Conservation (phyloP, 2,113 vertebrate genomes). For the Podarcis muralis region DNA sequence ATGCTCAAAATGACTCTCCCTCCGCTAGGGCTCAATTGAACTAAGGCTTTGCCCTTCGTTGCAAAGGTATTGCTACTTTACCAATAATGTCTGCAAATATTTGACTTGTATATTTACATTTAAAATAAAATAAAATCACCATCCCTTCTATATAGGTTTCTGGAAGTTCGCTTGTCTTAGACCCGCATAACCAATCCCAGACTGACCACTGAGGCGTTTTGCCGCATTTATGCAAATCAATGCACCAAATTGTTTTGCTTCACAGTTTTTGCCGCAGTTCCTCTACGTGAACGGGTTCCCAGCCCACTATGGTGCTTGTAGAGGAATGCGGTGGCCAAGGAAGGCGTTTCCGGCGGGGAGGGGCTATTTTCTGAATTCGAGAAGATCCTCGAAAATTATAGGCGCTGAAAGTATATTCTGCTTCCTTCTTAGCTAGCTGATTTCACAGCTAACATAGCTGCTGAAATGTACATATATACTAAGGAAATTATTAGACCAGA, state of each 20-base stretch:
- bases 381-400: neutral
- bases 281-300: conserved; percentile 27
- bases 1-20: neutral
- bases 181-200: too few species aligned
- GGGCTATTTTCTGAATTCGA: neutral
- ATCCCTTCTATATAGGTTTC: accelerated
- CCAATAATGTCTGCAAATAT: neutral
- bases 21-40: too few species aligned
- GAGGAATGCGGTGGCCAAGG: neutral
- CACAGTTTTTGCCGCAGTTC: conserved; percentile 38
- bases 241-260: conserved; percentile 46
- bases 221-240: conserved; percentile 57
- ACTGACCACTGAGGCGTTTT: neutral
- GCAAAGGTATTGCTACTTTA: neutral
- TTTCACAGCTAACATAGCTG: neutral
- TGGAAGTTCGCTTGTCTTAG: neutral
- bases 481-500: neutral
- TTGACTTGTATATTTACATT: neutral
- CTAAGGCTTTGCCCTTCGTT: neutral
- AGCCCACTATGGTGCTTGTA: neutral
- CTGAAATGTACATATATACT: neutral
- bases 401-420: too few species aligned
- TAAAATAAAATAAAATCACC: neutral
- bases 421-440: neutral
- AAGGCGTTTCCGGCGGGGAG: neutral